phyloP scores from a whole-genome alignment of 2,888 invertebrate genomes.

The Adela reaumurella region DNA sequence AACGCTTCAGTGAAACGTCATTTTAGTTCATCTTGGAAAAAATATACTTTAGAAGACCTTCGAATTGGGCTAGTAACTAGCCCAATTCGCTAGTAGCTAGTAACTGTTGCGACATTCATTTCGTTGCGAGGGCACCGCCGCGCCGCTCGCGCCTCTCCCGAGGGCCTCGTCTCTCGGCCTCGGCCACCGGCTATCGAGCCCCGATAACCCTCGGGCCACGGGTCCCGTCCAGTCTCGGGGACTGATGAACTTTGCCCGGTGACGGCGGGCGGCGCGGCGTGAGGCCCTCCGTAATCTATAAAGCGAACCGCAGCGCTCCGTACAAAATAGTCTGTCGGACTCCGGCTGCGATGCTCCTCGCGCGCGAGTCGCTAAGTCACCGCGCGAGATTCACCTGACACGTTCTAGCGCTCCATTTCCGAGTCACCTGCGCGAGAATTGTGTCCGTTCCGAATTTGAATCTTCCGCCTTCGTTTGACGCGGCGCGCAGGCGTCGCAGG shows the following conservation, averaged over 20 bases:
- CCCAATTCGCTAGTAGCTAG: too few species aligned
- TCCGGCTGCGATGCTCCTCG: slow-evolving; percentile 34
- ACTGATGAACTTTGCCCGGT: neutral
- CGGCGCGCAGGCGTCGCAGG: neutral
- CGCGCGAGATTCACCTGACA: neutral
- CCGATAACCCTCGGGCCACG: neutral
- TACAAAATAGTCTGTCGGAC: slow-evolving; percentile 36
- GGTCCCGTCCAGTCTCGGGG: neutral
- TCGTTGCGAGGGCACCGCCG: too few species aligned
- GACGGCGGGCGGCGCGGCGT: neutral
- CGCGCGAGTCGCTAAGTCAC: neutral
- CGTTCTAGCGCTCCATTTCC: too few species aligned
- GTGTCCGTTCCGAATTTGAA: neutral
- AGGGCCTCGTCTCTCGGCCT: too few species aligned
- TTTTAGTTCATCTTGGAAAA: too few species aligned
- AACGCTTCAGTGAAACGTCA: too few species aligned
- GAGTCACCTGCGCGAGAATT: neutral
- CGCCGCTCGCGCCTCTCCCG: too few species aligned
- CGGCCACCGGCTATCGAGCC: neutral
- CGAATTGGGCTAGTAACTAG: too few species aligned
- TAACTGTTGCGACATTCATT: too few species aligned
- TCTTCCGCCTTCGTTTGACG: neutral
- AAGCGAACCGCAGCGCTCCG: slow-evolving; percentile 36
- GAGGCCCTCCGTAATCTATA: slow-evolving; percentile 32
- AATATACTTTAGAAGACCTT: too few species aligned